These are phyloP conservation scores for Corythoichthys intestinalis DNA, from an alignment of 2,113 vertebrate species.

Conservation along the genomic window DNA sequence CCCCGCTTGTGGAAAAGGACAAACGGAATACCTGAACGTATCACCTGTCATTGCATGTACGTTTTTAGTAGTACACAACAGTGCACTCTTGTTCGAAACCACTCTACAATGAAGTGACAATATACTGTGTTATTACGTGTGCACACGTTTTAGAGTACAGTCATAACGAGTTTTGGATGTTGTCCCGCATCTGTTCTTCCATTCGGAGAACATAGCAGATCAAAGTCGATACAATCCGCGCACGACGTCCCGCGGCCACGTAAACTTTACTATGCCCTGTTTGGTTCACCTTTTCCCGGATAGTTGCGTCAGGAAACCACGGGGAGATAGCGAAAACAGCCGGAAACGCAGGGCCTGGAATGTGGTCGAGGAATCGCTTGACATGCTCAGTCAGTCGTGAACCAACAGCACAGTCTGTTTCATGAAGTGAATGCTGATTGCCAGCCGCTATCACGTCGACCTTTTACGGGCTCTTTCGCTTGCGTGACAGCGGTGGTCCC, in stretches of 20 bases:
- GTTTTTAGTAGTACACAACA: conserved; percentile 1
- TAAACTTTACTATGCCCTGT: conserved; percentile 54
- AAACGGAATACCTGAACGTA: not conserved
- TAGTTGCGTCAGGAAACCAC: conserved; percentile 61
- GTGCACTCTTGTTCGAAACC: not conserved
- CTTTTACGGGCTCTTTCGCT: not conserved
- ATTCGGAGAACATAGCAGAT: not conserved
- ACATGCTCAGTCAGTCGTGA: conserved; percentile 22
- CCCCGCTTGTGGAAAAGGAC: not conserved
- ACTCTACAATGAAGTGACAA: not conserved
- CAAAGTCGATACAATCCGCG: conserved; percentile 11
- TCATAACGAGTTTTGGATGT: not conserved
- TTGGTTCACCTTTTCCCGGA: conserved; percentile 49
- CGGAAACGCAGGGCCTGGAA: conserved; percentile 43
- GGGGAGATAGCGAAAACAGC: conserved; percentile 50
- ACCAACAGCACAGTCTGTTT: not conserved
- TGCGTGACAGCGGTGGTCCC: conserved; percentile 13
- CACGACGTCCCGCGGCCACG: conserved; percentile 6
- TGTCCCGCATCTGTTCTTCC: not conserved
- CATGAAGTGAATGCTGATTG: not conserved
- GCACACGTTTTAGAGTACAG: not conserved
- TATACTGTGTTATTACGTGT: not conserved
- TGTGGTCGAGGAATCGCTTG: conserved; percentile 19
- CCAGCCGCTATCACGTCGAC: conserved; percentile 2
- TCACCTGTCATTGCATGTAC: conserved; percentile 53